Evolutionary conservation across 2,797 vertebrate genomes (phyloP), one percentile per base, ranked within the genome.

Genomic region (Coreius guichenoti): DNA sequence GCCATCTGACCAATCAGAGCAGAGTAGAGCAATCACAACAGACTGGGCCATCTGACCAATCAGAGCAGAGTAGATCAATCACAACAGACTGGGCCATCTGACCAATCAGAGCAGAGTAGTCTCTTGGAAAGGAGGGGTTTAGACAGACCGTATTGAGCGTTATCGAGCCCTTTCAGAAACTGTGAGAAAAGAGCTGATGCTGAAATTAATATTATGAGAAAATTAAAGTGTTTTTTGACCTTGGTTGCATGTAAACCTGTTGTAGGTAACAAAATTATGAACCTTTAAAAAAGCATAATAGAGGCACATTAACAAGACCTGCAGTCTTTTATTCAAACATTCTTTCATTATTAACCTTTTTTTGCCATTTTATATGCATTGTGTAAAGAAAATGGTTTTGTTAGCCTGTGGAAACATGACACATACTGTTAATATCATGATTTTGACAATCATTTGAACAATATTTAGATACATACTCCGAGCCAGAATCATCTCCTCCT

Each of bases 401-500:
- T 67, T 67, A 33, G 31, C 31, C 8, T 12, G 65, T 19, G 31
- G 13, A 16, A 31, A 49, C 12, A 39, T 16, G 12, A 23, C 4
- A 61, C 49, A 58, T n/a, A 13, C 31, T 31, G 29, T 26, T 76
- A 36, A 56, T 4, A 36, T 56, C 2, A 33, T 4, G 73, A 76
- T 11, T 49, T 23, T 33, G 29, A 54, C 29, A 54, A 23, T 29
- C 12, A 56, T 11, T 21, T 16, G 23, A 76, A 39, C 0, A n/a
- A 33, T 17, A 26, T 36, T 36, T 19, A 8, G 12, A 47, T 23
- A 49, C 70, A 0, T 82, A 88, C 88, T 89, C 5, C 88, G 86
- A 70, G 88, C 86, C 21, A 88, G 84, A 26, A 63, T 26, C 67
- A 89, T 77, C 67, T 79, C 87, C 14, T 83, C 31, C 67, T 79